Conservation (phyloP, 2,113 vertebrate genomes). For the Zapornia atra region DNA sequence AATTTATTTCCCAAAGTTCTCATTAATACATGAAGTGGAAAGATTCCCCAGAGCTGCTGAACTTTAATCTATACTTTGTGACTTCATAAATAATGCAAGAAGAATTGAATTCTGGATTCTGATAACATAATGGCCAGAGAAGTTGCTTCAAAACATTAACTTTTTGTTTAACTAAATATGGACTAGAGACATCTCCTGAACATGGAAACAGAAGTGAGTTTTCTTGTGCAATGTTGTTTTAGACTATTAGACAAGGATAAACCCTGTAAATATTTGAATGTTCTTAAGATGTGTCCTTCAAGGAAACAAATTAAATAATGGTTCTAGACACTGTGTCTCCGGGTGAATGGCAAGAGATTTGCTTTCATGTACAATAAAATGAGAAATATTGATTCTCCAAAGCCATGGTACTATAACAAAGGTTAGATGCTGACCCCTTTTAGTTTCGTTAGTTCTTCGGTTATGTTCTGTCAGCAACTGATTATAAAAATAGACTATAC, state of each 20-base stretch:
- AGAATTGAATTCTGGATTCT: neutral
- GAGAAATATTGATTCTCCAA: constrained; percentile 64
- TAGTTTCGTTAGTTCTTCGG: neutral
- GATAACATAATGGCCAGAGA: neutral
- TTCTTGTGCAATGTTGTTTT: neutral
- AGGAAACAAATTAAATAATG: constrained; percentile 2
- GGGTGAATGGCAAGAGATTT: neutral
- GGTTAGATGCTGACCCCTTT: neutral
- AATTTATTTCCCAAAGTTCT: neutral
- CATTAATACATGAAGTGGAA: neutral
- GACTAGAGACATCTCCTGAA: neutral
- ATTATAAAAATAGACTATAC: neutral
- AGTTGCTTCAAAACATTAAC: neutral
- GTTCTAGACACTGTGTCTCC: neutral
- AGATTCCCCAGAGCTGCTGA: neutral
- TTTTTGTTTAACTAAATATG: neutral
- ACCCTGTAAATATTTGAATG: constrained; percentile 6
- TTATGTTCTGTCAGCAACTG: neutral
- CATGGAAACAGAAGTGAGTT: neutral
- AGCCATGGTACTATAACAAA: neutral
- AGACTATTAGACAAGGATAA: neutral
- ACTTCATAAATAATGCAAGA: neutral
- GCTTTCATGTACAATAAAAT: constrained; percentile 38
- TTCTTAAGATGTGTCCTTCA: neutral
- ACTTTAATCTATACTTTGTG: neutral